Conservation (phyloP, 2,113 vertebrate genomes). For the Charina bottae region DNA sequence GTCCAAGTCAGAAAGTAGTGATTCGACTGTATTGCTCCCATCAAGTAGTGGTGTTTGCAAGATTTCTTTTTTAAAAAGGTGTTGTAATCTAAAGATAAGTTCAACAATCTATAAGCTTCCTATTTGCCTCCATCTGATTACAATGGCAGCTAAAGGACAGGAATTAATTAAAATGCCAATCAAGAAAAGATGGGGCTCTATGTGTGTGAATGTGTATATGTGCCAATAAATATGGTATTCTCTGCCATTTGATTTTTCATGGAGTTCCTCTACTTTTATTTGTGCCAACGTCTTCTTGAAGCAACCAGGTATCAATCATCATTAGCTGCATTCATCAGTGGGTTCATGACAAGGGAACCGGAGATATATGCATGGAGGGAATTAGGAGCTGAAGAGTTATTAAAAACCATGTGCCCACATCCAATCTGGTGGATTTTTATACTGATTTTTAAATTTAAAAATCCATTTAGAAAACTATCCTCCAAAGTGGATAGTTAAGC, state of each 20-base stretch:
- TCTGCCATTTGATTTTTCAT: conserved; percentile 16
- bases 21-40: conserved; percentile 35
- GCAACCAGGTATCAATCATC: too few species aligned
- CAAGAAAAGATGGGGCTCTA: conserved; percentile 64
- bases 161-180: conserved; percentile 77
- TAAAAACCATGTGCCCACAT: too few species aligned
- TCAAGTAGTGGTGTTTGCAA: conserved; percentile 40
- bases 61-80: conserved; percentile 17
- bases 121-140: conserved; percentile 69
- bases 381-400: too few species aligned
- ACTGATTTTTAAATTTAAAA: too few species aligned
- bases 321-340: too few species aligned
- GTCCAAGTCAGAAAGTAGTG: conserved; percentile 44
- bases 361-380: too few species aligned
- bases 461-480: too few species aligned
- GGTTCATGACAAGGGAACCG: too few species aligned
- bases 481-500: too few species aligned
- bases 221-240: conserved; percentile 2
- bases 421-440: too few species aligned
- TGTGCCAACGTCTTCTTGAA: too few species aligned
- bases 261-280: too few species aligned
- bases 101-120: conserved; percentile 64
- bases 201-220: background rate
- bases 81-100: conserved; percentile 67
- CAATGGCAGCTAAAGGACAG: conserved; percentile 62